Base-by-base conservation (phyloP, 2,888 invertebrate genomes). In the Cremastobaeus sp. region DNA sequence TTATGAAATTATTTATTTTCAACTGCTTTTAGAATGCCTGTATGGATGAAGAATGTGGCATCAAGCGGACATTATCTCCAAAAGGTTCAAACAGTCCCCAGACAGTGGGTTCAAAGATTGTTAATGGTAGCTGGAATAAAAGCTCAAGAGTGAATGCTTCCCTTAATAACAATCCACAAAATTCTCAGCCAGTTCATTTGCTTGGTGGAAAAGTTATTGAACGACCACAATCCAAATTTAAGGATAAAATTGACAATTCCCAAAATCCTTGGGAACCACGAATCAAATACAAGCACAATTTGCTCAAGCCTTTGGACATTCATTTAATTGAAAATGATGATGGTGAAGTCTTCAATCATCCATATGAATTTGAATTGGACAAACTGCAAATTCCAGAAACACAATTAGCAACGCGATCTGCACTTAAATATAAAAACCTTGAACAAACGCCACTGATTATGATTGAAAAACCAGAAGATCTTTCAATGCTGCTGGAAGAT, bases 241-340 rank as follows among this genome's bases (percentile, higher is more conserved):
- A 93, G 82, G 94, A 94, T 77, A 92, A 93, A 77, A 91, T 97
- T 21, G 95, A 97, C 84, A 98, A 98, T 84, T 92, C 92, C 1
- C 88, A 90, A 1, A 90, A 88, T 52, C 92, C 96, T 0, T 98
- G 97, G 92, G 89, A 92, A 48, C 98, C 98, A 0, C 91, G 92
- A 79, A 92, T 98, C 47, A 93, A 91, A 47, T 92, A 94, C 20
- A 98, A 98, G 85, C 97, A 96, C 0, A 95, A 98, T 89, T 93
- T 94, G 4, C 84, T 95, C 8, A 94, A 93, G 83, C 96, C 97
- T 0, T 88, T 96, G 6, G 92, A 94, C 0, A 88, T 96, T 55
- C 90, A 92, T 69, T 89, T 94, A 0, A 92, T 95, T 76, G 92
- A 92, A 82, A 90, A 90, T 64, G 92, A 92, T 1, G 88, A 90